These are phyloP conservation scores for Ceyx cyanopectus DNA, from an alignment of 2,113 vertebrate genomes.

Conservation along the genomic window DNA sequence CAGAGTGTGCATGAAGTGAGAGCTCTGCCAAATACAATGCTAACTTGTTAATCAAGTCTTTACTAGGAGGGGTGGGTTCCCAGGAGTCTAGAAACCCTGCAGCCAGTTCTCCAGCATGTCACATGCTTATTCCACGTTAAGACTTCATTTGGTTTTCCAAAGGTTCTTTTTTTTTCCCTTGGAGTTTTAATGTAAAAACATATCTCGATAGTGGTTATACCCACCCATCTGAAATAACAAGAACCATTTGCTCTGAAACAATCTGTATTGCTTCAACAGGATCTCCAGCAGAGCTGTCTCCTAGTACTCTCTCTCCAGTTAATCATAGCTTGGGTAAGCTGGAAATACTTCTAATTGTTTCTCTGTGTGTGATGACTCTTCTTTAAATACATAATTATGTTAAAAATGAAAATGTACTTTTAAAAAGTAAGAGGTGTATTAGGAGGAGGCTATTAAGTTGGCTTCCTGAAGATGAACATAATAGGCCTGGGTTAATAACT, in stretches of 20 bases:
- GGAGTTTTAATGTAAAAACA: not conserved
- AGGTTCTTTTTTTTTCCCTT: not conserved
- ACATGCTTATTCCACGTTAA: too few relatives aligned
- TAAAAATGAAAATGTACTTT: not conserved
- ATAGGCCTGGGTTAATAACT: not conserved
- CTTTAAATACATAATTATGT: not conserved
- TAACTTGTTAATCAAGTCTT: not conserved
- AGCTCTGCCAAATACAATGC: not conserved
- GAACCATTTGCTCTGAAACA: not conserved
- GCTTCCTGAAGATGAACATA: not conserved
- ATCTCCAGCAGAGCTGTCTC: constrained; percentile 96
- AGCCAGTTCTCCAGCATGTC: too few relatives aligned
- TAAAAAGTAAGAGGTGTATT: not conserved
- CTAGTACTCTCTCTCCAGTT: constrained; percentile 92
- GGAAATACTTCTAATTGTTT: not conserved
- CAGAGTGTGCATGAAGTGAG: not conserved
- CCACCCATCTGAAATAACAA: not conserved
- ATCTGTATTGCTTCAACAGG: constrained; percentile 76
- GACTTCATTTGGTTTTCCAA: too few relatives aligned
- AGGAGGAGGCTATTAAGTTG: not conserved
- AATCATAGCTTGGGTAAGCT: constrained; percentile 93
- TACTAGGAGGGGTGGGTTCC: not conserved
- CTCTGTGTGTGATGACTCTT: not conserved
- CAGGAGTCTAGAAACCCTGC: not conserved
- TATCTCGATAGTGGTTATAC: not conserved